Evolutionary conservation across 2,888 invertebrate species (phyloP).

Genomic region (Willowsia nigromaculata): DNA sequence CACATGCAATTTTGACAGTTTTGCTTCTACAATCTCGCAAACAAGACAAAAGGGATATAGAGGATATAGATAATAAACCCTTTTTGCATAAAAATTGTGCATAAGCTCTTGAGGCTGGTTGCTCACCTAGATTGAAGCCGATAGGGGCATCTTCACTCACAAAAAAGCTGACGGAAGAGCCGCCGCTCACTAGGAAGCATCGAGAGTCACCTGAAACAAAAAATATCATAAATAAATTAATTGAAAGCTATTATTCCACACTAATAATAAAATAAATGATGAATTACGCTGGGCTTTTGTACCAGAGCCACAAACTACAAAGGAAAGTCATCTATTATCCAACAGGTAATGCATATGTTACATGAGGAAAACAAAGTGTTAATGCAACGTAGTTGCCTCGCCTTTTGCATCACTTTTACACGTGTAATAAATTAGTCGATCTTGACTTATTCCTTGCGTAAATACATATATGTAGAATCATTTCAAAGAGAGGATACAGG

Average conservation of each 20-base stretch:
- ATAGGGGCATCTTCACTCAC: conserved; percentile 92
- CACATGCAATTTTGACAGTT: conserved; percentile 42
- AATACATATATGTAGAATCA: no score
- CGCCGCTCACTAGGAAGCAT: conserved; percentile 94
- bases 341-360: no score
- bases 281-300: no score
- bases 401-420: background rate
- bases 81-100: conserved; percentile 32
- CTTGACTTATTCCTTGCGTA: no score
- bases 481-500: no score
- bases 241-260: conserved; percentile 3
- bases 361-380: background rate
- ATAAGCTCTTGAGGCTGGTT: conserved; percentile 14
- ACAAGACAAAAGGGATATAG: background rate
- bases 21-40: conserved; percentile 23
- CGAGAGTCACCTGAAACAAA: conserved; percentile 81
- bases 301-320: background rate
- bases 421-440: background rate
- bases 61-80: background rate
- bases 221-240: conserved; percentile 47
- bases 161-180: conserved; percentile 94
- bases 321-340: no score
- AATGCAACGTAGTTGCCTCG: background rate
- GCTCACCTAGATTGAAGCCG: conserved; percentile 87
- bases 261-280: background rate